Evolutionary conservation across 2,113 vertebrate genomes (phyloP).

Genomic region (Elaphurus davidianus): DNA sequence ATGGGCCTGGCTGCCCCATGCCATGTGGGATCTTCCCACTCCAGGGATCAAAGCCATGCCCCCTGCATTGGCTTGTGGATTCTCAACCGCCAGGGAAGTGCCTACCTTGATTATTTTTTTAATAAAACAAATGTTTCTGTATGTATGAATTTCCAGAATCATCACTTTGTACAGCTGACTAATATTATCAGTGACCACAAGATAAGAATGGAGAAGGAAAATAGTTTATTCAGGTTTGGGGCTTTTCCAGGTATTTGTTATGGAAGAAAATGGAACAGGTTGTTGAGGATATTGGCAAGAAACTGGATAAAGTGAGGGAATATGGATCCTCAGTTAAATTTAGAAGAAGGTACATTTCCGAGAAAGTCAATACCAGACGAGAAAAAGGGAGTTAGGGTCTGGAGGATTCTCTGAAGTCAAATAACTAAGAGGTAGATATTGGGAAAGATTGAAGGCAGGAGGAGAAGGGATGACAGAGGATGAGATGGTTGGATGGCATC

Average conservation of each 20-base stretch:
- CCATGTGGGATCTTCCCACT: not conserved
- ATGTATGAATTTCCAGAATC: not conserved
- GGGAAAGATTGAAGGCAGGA: not conserved
- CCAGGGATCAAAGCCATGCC: not conserved
- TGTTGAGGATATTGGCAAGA: not conserved
- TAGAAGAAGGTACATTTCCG: not conserved
- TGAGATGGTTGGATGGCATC: not conserved
- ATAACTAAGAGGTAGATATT: not conserved
- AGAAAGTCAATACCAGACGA: not conserved
- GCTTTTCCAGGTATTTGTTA: not conserved
- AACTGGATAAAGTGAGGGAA: not conserved
- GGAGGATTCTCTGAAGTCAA: not conserved
- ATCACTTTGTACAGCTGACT: not conserved
- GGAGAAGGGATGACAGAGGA: not conserved
- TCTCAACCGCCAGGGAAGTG: not conserved
- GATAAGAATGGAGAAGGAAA: not conserved
- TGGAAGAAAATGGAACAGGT: not conserved
- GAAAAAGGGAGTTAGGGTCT: not conserved
- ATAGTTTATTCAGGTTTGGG: not conserved
- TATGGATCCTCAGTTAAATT: not conserved
- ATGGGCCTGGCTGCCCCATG: not conserved
- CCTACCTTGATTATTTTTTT: conserved; percentile 3
- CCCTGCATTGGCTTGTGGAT: not conserved
- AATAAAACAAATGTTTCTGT: not conserved
- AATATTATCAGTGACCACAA: not conserved